Evolutionary conservation across 2,888 invertebrate species (phyloP).

Genomic region (Sminthurides aquaticus): DNA sequence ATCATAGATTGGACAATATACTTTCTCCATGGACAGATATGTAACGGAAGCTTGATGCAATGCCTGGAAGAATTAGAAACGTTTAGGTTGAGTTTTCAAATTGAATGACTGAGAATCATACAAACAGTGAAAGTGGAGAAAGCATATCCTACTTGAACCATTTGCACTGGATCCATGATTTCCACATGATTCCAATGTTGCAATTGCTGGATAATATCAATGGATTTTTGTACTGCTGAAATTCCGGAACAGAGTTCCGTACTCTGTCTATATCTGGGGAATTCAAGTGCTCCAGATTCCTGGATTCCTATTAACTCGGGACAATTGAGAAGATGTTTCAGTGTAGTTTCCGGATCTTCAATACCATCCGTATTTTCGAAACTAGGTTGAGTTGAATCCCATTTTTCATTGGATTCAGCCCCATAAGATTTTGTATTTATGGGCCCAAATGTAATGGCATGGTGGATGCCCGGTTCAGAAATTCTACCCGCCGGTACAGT

Average conservation of each 20-base stretch:
- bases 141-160: slow-evolving; percentile 22
- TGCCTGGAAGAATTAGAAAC: slow-evolving; percentile 2
- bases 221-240: slow-evolving; percentile 12
- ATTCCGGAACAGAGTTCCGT: slow-evolving; percentile 30
- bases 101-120: background rate
- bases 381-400: no score
- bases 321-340: slow-evolving; percentile 25
- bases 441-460: no score
- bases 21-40: slow-evolving; percentile 36
- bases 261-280: slow-evolving; percentile 31
- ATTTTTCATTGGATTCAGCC: no score
- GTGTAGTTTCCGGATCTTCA: no score
- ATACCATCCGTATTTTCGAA: no score
- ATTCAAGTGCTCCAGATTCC: slow-evolving; percentile 32
- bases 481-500: no score
- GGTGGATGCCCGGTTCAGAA: no score
- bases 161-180: slow-evolving; percentile 32
- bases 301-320: slow-evolving; percentile 35
- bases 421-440: no score
- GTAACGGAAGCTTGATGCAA: slow-evolving; percentile 27
- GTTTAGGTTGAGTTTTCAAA: background rate
- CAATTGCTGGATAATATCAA: slow-evolving; percentile 24
- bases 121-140: background rate
- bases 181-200: slow-evolving; percentile 37
- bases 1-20: slow-evolving; percentile 41